Evolutionary conservation across 2,113 vertebrate species (phyloP), one percentile per base, ranked within the genome.

Genomic region (Noctilio leporinus): DNA sequence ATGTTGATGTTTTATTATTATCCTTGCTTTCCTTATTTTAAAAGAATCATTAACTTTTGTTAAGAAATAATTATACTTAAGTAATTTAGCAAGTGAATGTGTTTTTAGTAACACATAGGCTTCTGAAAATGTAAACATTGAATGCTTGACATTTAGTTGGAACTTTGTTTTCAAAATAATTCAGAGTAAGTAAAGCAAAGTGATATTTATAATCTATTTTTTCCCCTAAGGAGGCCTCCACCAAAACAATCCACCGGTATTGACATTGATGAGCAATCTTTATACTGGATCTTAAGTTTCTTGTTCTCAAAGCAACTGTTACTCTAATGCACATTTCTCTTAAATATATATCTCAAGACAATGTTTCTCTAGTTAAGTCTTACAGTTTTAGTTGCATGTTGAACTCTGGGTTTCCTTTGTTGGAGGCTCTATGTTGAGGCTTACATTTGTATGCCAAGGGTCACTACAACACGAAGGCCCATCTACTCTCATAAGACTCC

Each of bases 151-250:
- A 72, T 26, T 83, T 55, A 55, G 11, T 51, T 59, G 35, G 15
- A 92, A 82, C 59, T 94, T 47, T 76, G 20, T 53, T 93, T 67
- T 24, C n/a, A 86, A 24, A 77, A 86, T 83, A 93, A 91, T 70
- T 77, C 72, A 69, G 19, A 65, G n/a, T 75, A 72, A 86, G 55
- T 30, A 5, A 12, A 82, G 38, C 16, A 55, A 77, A 43, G 17
- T 76, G 16, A 64, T 22, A 45, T 55, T 64, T 86, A n/a, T 59
- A 38, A 82, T 43, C n/a, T 40, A 4, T 51, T n/a, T 33, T 93
- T 89, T 75, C 17, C 17, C 26, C 38, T 81, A 53, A 19, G 38
- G 40, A 40, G 20, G 22, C 51, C 7, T 43, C n/a, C 40, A 12
- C 33, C 51, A 89, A 64, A 84, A 73, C 8, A n/a, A 73, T 69